Evolutionary conservation across 2,888 invertebrate species (phyloP), one percentile per base, ranked within the genome.

Genomic region (Teinopalpus imperialis): DNA sequence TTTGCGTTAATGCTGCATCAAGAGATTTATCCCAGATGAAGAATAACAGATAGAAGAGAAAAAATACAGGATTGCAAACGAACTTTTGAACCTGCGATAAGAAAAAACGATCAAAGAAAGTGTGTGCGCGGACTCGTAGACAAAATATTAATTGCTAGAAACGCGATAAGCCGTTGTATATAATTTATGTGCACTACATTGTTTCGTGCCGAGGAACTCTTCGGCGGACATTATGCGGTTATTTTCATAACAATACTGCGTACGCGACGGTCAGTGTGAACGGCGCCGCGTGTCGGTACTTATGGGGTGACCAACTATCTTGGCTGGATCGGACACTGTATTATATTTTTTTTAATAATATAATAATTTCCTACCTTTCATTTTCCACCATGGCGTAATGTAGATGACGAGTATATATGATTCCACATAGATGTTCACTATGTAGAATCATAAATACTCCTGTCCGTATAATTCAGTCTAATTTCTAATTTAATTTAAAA

Each of bases 181-280:
- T 23, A 36, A 43, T 30, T 29, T 36, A 30, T 23, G 13, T 14
- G 21, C 1, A 1, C 34, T 27, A 43, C 36, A 24, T 43, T 43
- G 43, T 43, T 29, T 34, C 27, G 10, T 7, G 14, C 20, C 16
- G 21, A 35, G 35, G 32, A 32, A 32, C 32, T 18, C 6, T 36
- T 0, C 30, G 23, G 1, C 29, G 35, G 27, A 36, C 43, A 36
- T 43, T 36, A 29, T 36, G 10, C 30, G 36, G 23, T 36, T 43
- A 30, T 43, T 43, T 43, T 36, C 36, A 43, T 24, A 43, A 43
- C 43, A 43, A 35, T 29, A 30, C 36, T 10, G 30, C 29, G 29
- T 30, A 36, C 23, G 16, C 27, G 21, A 13, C 30, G 10, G 34
- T 4, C 27, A 14, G 9, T 4, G 29, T 13, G 34, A 35, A 34